Conservation (phyloP, 2,888 invertebrate species). For the Anaspis maculata region DNA sequence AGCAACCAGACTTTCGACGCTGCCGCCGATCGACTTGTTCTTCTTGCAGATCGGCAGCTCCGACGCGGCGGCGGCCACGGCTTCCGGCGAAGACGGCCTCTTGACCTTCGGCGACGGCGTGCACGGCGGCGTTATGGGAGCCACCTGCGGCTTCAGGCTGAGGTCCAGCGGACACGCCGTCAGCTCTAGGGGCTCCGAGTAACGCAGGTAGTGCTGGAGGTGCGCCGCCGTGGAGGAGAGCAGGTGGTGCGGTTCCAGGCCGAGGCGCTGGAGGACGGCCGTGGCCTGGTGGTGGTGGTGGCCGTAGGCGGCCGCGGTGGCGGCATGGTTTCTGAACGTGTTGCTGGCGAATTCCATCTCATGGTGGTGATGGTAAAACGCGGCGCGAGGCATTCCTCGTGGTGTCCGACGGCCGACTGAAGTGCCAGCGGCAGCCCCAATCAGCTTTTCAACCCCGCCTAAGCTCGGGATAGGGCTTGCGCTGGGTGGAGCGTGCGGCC, state of each 20-base stretch:
- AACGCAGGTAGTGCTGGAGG: conserved; percentile 47
- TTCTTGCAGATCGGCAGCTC: conserved; percentile 37
- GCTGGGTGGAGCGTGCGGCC: conserved; percentile 31
- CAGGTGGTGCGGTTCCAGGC: conserved; percentile 33
- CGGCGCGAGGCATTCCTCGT: conserved; percentile 40
- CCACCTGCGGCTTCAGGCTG: conserved; percentile 57
- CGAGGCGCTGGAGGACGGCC: conserved; percentile 32
- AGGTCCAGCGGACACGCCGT: conserved; percentile 60
- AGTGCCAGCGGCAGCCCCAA: conserved; percentile 29
- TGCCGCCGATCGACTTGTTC: conserved; percentile 36
- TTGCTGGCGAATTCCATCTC: conserved; percentile 33
- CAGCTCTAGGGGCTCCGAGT: conserved; percentile 50
- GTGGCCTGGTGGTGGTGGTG: conserved; percentile 26
- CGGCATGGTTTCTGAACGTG: no score
- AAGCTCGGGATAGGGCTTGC: conserved; percentile 26
- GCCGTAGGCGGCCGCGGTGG: conserved; percentile 22
- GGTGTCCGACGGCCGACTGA: conserved; percentile 24
- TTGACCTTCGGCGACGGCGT: conserved; percentile 56
- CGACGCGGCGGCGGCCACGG: conserved; percentile 24
- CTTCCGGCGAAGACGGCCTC: conserved; percentile 22
- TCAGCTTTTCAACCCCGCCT: conserved; percentile 32
- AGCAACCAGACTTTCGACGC: no score
- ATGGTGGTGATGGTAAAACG: conserved; percentile 34
- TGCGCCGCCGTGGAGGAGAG: conserved; percentile 25
- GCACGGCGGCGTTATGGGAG: conserved; percentile 69